These are phyloP conservation scores for Rhopalosiphum nymphaeae DNA, from an alignment of 2,888 invertebrate genomes.

Conservation along the genomic window DNA sequence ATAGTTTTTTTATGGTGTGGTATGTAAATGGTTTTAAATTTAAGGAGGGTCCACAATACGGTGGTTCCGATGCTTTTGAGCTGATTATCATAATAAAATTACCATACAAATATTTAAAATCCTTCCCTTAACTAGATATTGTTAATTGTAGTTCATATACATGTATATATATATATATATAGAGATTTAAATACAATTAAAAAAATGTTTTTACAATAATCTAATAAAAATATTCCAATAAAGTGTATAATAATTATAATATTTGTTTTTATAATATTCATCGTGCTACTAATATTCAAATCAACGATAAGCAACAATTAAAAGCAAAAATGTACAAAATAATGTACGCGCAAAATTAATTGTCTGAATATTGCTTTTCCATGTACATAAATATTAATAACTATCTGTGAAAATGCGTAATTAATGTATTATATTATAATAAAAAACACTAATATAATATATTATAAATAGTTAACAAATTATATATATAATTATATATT, in stretches of 20 bases:
- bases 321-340: neutral
- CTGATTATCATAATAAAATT: neutral
- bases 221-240: neutral
- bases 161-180: neutral
- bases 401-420: too few relatives aligned
- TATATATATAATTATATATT: too few relatives aligned
- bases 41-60: neutral
- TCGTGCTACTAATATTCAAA: neutral
- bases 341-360: neutral
- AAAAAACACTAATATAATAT: neutral
- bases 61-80: neutral
- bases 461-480: neutral
- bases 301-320: neutral
- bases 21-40: constrained; percentile 38
- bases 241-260: neutral
- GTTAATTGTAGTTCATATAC: neutral
- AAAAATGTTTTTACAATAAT: neutral
- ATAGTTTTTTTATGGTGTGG: neutral
- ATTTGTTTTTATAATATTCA: neutral
- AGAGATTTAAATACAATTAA: neutral
- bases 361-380: neutral
- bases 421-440: too few relatives aligned
- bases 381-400: neutral
- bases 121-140: neutral
- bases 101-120: neutral